Evolutionary conservation across 2,113 vertebrate genomes (phyloP), one percentile per base, ranked within the genome.

Genomic region (Apistogramma diplotaenia): DNA sequence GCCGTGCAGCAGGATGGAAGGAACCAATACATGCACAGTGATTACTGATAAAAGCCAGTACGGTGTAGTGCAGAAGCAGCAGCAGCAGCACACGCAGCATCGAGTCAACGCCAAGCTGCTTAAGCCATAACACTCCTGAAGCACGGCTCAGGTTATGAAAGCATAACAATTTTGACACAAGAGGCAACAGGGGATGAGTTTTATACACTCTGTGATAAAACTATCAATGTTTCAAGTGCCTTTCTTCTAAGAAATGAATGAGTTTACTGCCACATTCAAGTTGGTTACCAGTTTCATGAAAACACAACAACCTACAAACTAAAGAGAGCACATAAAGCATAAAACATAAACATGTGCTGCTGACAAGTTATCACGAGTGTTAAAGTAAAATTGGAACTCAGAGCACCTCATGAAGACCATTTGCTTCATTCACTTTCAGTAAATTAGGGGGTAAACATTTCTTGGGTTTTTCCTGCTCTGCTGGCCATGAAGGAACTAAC

Each of bases 121-220:
- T 31, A 31, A 19, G 76, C 62, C 35, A 6, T 23, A 57, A 13
- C 15, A 54, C 54, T 74, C 51, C 70, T 18, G n/a, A 72, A 23
- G 78, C 3, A 18, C 27, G 21, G 18, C 2, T 13, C 29, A 54
- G 37, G 23, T 85, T 83, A 87, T 84, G 81, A 84, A 88, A 82
- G 61, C 11, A 87, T 82, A 78, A 83, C 12, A 29, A 29, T 74
- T 70, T 37, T 25, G 40, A 80, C 43, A 72, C 65, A 71, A 1
- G 10, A 7, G 11, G 29, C 59, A 82, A n/a, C 35, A 21, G 49
- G 21, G 0, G 4, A 0, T 10, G n/a, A 53, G 78, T 74, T 71
- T 78, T 18, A 23, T 67, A 59, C 27, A 35, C 2, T 10, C 51
- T 23, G 43, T 65, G 15, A 80, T 59, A n/a, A 21, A 46, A 13